These are phyloP conservation scores for Papilio glaucus DNA, from an alignment of 1,140 invertebrate species.

Conservation along the genomic window DNA sequence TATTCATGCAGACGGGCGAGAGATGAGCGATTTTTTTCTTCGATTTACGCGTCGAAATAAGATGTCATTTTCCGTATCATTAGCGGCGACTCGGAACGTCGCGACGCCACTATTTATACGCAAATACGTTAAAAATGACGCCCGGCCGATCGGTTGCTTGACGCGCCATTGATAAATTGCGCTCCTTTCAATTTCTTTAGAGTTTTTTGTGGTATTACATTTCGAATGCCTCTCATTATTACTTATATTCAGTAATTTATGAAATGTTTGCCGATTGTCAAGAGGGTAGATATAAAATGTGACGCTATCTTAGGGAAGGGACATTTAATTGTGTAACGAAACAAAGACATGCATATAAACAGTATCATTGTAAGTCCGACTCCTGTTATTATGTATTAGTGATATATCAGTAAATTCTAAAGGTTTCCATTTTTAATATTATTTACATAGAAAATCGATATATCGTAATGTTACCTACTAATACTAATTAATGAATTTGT, in stretches of 20 bases:
- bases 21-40: constrained; percentile 82
- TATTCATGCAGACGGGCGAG: constrained; percentile 80
- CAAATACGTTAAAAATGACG: constrained; percentile 83
- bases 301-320: neutral
- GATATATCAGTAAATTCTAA: too few species aligned
- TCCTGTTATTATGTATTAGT: too few species aligned
- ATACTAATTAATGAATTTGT: too few species aligned
- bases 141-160: constrained; percentile 78
- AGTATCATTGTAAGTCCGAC: too few species aligned
- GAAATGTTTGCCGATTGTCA: constrained; percentile 27
- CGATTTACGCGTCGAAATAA: constrained; percentile 82
- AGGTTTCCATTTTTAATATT: too few species aligned
- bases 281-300: neutral
- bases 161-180: constrained; percentile 82
- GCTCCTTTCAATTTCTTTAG: constrained; percentile 72
- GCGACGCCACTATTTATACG: constrained; percentile 81
- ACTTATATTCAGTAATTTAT: constrained; percentile 27
- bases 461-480: too few species aligned
- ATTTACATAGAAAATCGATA: too few species aligned
- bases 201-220: constrained; percentile 57
- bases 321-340: neutral
- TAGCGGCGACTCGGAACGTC: constrained; percentile 79
- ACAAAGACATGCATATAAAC: neutral
- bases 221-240: constrained; percentile 38
- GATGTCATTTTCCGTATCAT: constrained; percentile 84